Percentiles rank a stretch among this genome's conserved stretches.
phyloP scores from a whole-genome alignment of 2,888 invertebrate species.

The Idaea aversata region DNA sequence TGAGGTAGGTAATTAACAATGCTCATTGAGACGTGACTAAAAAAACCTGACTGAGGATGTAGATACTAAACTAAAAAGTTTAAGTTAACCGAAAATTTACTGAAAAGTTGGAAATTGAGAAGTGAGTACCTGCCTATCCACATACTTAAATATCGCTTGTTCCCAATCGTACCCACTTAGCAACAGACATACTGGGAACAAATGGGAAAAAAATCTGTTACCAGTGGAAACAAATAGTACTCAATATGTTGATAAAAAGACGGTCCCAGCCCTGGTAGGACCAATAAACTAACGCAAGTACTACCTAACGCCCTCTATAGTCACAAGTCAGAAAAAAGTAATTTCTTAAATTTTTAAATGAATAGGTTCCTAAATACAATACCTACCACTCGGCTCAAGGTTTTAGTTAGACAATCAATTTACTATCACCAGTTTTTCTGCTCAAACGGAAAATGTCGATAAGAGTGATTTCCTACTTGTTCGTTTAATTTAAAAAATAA shows the following conservation, averaged over 20 bases:
- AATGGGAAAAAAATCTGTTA: too few species aligned
- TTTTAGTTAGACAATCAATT: not conserved
- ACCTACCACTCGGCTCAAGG: not conserved
- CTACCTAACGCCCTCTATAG: too few species aligned
- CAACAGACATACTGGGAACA: too few species aligned
- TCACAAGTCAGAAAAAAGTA: too few species aligned
- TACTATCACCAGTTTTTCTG: not conserved
- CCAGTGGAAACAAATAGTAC: too few species aligned
- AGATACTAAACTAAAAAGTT: not conserved
- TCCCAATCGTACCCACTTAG: too few species aligned
- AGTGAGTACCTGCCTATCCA: too few species aligned
- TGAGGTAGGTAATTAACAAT: constrained; percentile 7
- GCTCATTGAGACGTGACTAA: not conserved
- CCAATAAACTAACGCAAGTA: too few species aligned
- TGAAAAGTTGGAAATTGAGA: not conserved
- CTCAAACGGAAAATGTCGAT: not conserved
- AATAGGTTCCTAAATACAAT: not conserved
- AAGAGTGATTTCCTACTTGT: not conserved
- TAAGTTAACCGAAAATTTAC: not conserved
- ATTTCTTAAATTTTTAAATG: too few species aligned
- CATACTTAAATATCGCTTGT: too few species aligned
- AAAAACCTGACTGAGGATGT: not conserved
- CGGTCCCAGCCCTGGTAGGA: too few species aligned
- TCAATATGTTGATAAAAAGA: too few species aligned
- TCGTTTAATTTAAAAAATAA: not conserved